Base-by-base conservation (phyloP, 2,888 invertebrate genomes). In the Cacoxenus indagator region DNA sequence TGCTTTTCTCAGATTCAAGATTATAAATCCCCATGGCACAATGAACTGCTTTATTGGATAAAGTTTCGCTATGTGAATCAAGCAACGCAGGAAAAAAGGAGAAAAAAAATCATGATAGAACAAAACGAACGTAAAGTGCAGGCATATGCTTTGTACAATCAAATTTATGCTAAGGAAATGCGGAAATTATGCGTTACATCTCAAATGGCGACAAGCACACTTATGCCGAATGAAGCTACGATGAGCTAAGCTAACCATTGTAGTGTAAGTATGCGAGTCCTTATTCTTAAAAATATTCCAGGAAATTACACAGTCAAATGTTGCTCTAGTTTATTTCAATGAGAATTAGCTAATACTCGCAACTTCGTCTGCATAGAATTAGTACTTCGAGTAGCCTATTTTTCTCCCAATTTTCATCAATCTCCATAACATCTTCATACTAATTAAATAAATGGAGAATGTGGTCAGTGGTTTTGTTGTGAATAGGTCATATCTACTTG, bases 41-140 rank as follows among this genome's bases (percentile, higher is more conserved):
- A 82, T 81, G 81, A 83, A 83, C 75, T 83, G 82, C 81, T 83
- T 82, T 83, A 82, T 83, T 77, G 73, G 77, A 81, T 75, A 80
- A 81, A 81, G 71, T 81, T 83, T 70, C 70, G n/a, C n/a, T n/a
- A 54, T 68, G 75, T 70, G 48, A 51, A 19, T 51, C 22, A 17
- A 51, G 19, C 19, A 22, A 9, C 67, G 67, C 64, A 65, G 72
- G 67, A 54, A 55, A 64, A 17, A 51, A 45, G 24, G 26, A 8
- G 6, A 67, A 46, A 22, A n/a, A n/a, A n/a, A n/a, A n/a, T n/a
- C n/a, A n/a, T n/a, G n/a, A n/a, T n/a, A n/a, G n/a, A n/a, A n/a
- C n/a, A n/a, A n/a, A n/a, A n/a, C n/a, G n/a, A n/a, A 54, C 6
- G 22, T 2, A 22, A 51, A 51, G 9, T 51, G 48, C 48, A 51